phyloP scores from a whole-genome alignment of 2,888 invertebrate species.

The Leucoma salicis region DNA sequence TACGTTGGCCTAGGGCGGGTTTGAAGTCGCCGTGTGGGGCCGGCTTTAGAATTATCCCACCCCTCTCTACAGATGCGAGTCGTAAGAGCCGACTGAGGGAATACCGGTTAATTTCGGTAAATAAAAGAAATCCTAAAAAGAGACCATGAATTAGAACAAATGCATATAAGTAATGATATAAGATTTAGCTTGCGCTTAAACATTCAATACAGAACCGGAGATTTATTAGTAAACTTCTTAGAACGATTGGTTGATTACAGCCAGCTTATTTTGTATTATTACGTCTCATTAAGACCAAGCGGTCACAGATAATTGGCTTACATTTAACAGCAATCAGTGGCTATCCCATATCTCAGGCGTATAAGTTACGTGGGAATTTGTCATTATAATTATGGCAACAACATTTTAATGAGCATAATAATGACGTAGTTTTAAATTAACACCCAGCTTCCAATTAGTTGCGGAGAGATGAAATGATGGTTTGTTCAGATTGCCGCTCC shows the following conservation, averaged over 20 bases:
- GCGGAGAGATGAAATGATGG: background rate
- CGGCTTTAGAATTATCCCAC: too few species aligned
- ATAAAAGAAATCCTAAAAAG: too few species aligned
- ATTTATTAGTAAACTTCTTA: slow-evolving; percentile 40
- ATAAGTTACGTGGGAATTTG: slow-evolving; percentile 23
- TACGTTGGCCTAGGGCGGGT: too few species aligned
- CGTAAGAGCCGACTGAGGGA: too few species aligned
- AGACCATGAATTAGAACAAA: too few species aligned
- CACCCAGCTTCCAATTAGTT: background rate
- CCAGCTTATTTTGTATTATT: slow-evolving; percentile 38
- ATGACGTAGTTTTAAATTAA: background rate
- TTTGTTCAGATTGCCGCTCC: too few species aligned
- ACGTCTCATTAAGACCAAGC: slow-evolving; percentile 39
- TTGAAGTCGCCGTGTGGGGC: too few species aligned
- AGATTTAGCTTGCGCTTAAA: slow-evolving; percentile 10
- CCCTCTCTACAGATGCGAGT: too few species aligned
- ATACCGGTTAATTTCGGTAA: too few species aligned
- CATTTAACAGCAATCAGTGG: slow-evolving; percentile 38
- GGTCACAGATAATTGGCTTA: slow-evolving; percentile 54
- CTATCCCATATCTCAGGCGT: slow-evolving; percentile 23
- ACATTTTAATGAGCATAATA: background rate
- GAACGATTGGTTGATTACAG: slow-evolving; percentile 36
- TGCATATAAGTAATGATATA: too few species aligned
- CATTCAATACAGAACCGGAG: slow-evolving; percentile 23
- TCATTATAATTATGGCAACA: slow-evolving; percentile 2